These are phyloP conservation scores for Rattus rattus DNA, from an alignment of 2,113 vertebrate genomes.

Conservation along the genomic window DNA sequence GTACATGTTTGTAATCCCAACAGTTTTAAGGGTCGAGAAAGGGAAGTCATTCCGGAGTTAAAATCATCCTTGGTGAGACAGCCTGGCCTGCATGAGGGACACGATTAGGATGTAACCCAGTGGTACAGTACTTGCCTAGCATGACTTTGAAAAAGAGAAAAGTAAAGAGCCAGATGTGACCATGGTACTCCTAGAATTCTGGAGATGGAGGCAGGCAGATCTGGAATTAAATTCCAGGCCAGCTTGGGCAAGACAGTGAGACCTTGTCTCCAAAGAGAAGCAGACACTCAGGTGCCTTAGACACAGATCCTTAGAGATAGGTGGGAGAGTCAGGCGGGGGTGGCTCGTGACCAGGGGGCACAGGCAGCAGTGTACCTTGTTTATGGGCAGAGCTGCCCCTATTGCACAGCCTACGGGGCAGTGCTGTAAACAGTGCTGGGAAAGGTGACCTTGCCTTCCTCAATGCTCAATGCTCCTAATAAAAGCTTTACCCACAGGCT, in stretches of 20 bases:
- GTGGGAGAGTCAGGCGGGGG: background rate
- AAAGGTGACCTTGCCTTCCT: background rate
- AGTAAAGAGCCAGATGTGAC: background rate
- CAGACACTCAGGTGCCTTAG: background rate
- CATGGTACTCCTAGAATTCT: background rate
- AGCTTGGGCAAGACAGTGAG: background rate
- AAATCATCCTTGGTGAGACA: background rate
- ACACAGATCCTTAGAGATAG: background rate
- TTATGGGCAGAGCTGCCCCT: background rate
- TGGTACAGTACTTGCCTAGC: background rate
- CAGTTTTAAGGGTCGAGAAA: background rate
- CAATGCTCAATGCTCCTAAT: background rate
- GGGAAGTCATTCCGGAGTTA: background rate
- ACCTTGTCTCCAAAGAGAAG: background rate
- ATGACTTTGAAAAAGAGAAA: background rate
- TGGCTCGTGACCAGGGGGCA: background rate
- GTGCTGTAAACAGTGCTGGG: background rate
- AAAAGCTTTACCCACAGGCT: slow-evolving; percentile 25
- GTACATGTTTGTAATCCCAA: background rate
- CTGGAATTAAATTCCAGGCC: background rate
- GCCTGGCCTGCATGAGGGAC: background rate
- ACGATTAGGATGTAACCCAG: background rate
- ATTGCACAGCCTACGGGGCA: background rate
- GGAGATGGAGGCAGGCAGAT: background rate
- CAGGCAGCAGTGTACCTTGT: background rate